Evolutionary conservation across 2,888 invertebrate species (phyloP), one percentile per base, ranked within the genome.

Genomic region (Melanostoma mellinum): DNA sequence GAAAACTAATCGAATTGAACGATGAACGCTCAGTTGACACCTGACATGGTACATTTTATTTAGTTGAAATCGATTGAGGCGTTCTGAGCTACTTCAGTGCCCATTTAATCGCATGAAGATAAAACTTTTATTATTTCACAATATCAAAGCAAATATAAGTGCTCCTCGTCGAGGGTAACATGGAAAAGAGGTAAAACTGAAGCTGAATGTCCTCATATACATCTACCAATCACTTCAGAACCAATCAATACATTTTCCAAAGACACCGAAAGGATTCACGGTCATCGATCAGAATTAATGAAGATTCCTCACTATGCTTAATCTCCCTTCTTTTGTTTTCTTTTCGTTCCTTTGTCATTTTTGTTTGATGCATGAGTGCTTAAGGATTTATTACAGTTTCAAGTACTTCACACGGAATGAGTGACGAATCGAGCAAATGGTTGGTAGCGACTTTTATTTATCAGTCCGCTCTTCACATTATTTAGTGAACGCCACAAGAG

Each of bases 201-300:
- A 20, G 1, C 20, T 20, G 20, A 20, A 20, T 20, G 20, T 20
- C 20, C 20, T 20, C 20, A 20, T 20, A 20, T 20, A 20, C 20
- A 20, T 20, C 20, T 20, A 20, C 20, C 20, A 20, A 20, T 20
- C 20, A 20, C 20, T 20, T 20, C 20, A 20, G 20, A 20, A 20
- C 20, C 35, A 48, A 58, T 75, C 75, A 65, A 75, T 60, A 67
- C 32, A 67, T 48, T 32, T 55, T 55, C 52, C 33, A 44, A 46
- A 48, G 86, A 86, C 85, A 87, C 85, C 86, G 87, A 88, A 88
- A 88, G 89, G 89, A 89, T 90, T 90, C 90, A 89, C 90, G 90
- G 89, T 89, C 91, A 91, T 91, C 91, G 91, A 91, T 91, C 91
- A 91, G 91, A 89, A 91, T 91, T 91, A 91, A 91, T 91, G 90